These are phyloP conservation scores for Typhlichthys eigenmanni DNA, from an alignment of 2,797 vertebrate species.

Conservation along the genomic window DNA sequence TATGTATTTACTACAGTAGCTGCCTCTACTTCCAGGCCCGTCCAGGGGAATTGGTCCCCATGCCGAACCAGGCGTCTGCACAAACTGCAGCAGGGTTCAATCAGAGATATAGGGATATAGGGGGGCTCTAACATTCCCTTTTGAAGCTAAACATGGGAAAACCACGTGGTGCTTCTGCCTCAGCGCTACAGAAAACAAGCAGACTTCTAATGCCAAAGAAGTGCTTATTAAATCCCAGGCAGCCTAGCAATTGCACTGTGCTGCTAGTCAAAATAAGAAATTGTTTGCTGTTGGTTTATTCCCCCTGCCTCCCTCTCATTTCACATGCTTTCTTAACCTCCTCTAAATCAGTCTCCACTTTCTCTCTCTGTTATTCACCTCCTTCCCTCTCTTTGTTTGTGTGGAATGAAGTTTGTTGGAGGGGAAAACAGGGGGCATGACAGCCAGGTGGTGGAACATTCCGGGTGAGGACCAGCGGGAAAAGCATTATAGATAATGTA, in stretches of 20 bases:
- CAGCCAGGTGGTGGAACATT: conserved; percentile 54
- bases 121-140: conserved; percentile 45
- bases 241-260: conserved; percentile 54
- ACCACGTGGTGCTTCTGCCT: conserved; percentile 50
- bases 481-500: conserved; percentile 45
- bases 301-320: conserved; percentile 65
- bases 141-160: conserved; percentile 52
- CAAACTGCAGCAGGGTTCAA: too few relatives aligned
- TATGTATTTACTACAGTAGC: conserved; percentile 74
- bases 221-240: conserved; percentile 77
- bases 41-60: conserved; percentile 59
- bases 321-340: conserved; percentile 71
- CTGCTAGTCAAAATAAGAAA: conserved; percentile 76
- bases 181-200: conserved; percentile 65
- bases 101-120: too few relatives aligned
- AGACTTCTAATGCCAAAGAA: conserved; percentile 64
- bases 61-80: conserved; percentile 61
- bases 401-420: conserved; percentile 56
- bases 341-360: conserved; percentile 48
- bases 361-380: conserved; percentile 13
- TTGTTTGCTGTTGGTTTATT: conserved; percentile 73
- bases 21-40: conserved; percentile 60
- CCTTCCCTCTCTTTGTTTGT: conserved; percentile 51
- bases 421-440: conserved; percentile 61
- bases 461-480: conserved; percentile 62